These are phyloP conservation scores for Austrolebias charrua DNA, from an alignment of 2,797 vertebrate species.

Conservation along the genomic window DNA sequence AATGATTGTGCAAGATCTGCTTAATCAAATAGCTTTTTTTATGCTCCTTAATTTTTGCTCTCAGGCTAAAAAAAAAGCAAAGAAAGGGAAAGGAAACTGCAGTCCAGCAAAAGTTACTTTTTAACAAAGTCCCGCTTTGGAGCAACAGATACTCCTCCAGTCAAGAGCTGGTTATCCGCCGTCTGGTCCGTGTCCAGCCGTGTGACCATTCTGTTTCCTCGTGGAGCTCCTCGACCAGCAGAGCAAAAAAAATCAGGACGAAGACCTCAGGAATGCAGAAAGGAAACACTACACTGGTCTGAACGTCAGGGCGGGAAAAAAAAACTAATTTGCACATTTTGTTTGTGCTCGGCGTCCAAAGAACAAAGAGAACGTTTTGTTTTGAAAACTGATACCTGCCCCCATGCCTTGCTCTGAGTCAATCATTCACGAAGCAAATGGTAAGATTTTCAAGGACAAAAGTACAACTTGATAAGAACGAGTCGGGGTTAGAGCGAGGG, in stretches of 20 bases:
- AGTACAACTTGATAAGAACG: conserved; percentile 68
- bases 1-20: too few species aligned
- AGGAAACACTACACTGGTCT: conserved; percentile 4
- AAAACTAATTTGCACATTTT: neutral
- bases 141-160: conserved; percentile 19
- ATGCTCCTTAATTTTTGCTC: neutral
- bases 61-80: neutral
- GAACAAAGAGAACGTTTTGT: conserved; percentile 1
- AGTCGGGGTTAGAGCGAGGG: conserved; percentile 3
- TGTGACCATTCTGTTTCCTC: conserved; percentile 65
- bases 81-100: conserved; percentile 1
- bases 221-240: conserved; percentile 44
- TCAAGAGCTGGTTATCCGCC: conserved; percentile 13
- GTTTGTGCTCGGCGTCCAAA: neutral
- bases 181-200: conserved; percentile 56
- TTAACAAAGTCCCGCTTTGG: neutral
- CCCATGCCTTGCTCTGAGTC: conserved; percentile 43
- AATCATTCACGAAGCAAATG: conserved; percentile 78
- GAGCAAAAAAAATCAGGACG: conserved; percentile 17
- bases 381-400: conserved; percentile 23
- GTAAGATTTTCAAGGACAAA: conserved; percentile 63
- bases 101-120: conserved; percentile 17
- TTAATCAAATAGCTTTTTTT: too few species aligned
- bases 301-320: conserved; percentile 3
- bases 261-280: conserved; percentile 60